Evolutionary conservation across 2,797 vertebrate species (phyloP).

Genomic region (Streptopelia turtur): DNA sequence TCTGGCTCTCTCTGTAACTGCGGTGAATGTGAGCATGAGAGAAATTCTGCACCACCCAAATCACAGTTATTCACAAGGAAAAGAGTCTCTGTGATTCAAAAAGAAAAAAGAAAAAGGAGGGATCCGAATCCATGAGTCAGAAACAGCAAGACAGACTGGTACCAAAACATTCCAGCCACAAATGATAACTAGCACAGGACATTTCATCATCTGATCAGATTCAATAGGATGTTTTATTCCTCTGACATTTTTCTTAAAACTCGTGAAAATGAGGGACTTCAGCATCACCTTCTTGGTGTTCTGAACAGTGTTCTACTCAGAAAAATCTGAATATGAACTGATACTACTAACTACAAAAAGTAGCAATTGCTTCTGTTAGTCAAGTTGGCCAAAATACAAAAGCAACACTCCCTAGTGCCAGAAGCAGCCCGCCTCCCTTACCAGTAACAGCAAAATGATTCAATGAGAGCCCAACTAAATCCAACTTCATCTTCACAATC

Average conservation of each 20-base stretch:
- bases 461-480: neutral
- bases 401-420: neutral
- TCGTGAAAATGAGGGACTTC: neutral
- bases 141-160: neutral
- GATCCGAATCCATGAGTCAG: neutral
- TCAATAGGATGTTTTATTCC: constrained; percentile 13
- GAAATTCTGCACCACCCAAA: neutral
- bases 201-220: neutral
- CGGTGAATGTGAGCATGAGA: neutral
- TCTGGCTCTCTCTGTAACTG: neutral
- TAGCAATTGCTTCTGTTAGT: neutral
- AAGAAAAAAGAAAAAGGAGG: neutral
- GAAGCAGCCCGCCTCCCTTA: neutral
- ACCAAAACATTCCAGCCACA: constrained; percentile 7
- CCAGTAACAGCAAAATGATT: neutral
- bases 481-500: neutral
- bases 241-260: constrained; percentile 19
- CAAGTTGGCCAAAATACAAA: neutral
- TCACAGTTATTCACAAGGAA: neutral
- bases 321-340: neutral
- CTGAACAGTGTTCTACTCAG: constrained; percentile 19
- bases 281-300: neutral
- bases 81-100: neutral
- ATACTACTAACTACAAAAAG: neutral
- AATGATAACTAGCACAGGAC: neutral